Evolutionary conservation across 2,797 vertebrate genomes (phyloP).

Genomic region (Sylvilagus floridanus): DNA sequence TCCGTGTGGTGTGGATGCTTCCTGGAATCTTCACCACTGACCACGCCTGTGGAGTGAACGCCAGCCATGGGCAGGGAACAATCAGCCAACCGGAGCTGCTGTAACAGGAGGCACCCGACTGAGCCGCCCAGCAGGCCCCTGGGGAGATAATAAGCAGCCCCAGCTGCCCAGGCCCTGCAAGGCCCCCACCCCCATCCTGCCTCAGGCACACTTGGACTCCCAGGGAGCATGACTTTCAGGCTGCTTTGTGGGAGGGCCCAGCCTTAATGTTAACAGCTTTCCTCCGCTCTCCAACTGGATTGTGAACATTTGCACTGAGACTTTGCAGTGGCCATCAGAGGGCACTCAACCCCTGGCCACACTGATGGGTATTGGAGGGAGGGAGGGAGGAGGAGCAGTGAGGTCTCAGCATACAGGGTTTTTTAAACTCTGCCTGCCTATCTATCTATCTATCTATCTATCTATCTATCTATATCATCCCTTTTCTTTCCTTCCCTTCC

Average conservation of each 20-base stretch:
- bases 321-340: constrained; percentile 54
- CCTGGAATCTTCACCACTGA: background rate
- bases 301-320: background rate
- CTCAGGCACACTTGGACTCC: background rate
- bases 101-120: background rate
- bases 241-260: background rate
- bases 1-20: background rate
- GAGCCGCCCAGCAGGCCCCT: background rate
- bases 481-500: too few species aligned
- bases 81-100: background rate
- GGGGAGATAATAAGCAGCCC: background rate
- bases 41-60: background rate
- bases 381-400: rapidly evolving
- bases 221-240: background rate
- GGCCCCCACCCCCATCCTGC: background rate
- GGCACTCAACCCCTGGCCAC: background rate
- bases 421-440: too few species aligned
- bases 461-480: too few species aligned
- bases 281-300: too few species aligned
- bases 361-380: background rate
- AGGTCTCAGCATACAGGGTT: background rate
- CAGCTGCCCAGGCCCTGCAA: rapidly evolving
- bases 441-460: too few species aligned
- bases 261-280: background rate
- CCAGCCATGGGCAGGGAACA: background rate